These are phyloP conservation scores for Porites rus DNA, from an alignment of 92 coral and sea anemone species.

Conservation along the genomic window DNA sequence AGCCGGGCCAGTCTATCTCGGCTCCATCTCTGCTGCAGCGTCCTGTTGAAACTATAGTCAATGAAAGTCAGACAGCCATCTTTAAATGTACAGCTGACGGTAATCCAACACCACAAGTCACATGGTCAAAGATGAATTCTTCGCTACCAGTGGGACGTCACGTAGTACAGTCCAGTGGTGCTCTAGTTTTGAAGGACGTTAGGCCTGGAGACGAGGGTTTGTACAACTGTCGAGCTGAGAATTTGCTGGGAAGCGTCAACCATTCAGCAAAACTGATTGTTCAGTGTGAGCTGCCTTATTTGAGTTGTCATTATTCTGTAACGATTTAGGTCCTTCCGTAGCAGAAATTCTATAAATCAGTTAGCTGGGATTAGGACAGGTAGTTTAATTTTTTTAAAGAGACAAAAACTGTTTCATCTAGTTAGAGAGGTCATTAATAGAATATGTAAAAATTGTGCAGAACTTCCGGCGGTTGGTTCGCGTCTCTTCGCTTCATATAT, in stretches of 20 bases:
- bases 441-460: no score
- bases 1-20: conserved; percentile 29
- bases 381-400: no score
- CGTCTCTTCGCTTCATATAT: no score
- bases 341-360: no score
- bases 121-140: conserved; percentile 55
- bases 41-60: conserved; percentile 51
- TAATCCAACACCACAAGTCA: conserved; percentile 57
- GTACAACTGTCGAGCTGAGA: conserved; percentile 47
- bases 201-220: conserved; percentile 38
- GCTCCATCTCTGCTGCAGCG: conserved; percentile 37
- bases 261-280: neutral
- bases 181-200: conserved; percentile 15
- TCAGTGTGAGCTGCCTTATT: neutral
- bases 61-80: conserved; percentile 52
- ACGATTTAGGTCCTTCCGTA: neutral
- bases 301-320: neutral
- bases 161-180: conserved; percentile 25
- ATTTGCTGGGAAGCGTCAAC: conserved; percentile 42
- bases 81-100: conserved; percentile 60
- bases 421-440: no score
- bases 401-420: no score
- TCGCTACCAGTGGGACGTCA: conserved; percentile 37
- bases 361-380: no score
- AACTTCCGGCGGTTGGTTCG: no score